Evolutionary conservation across 2,797 vertebrate species (phyloP), one percentile per base, ranked within the genome.

Genomic region (Denticeps clupeoides): DNA sequence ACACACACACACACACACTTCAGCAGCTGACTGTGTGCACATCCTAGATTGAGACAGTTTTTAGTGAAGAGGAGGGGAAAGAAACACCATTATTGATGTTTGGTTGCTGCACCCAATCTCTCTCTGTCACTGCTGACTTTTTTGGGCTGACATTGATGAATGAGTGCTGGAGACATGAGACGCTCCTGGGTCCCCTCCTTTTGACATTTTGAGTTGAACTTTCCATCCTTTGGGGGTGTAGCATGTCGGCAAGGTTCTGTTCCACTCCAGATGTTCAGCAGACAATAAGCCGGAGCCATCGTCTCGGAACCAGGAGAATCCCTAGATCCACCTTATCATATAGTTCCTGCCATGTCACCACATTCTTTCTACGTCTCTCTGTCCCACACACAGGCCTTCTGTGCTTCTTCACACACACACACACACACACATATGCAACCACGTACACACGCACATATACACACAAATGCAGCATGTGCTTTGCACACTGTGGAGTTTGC

Each of bases 141-240:
- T 74, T 72, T 73, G 68, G 47, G 42, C 35, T 73, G 77, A 75
- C 60, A 59, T 66, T 82, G 80, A 83, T 80, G 60, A 77, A 82
- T 73, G 80, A 79, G 73, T 61, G 69, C 56, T 25, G 58, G 64
- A 48, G 29, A 59, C 52, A 29, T 19, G 45, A 55, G 53, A 35
- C 32, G 16, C 26, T 55, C 47, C 49, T 18, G 58, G 47, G 37
- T 52, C 28, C 26, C 21, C 49, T 56, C 35, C 44, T 29, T 25
- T 43, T 55, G 15, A 45, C 26, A 45, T 45, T 18, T 26, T 29
- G 43, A 54, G 27, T 23, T 16, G 16, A 11, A 31, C 23, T 45
- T 33, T n/a, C 25, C 28, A 37, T 53, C 33, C 43, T 22, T 40
- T 28, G 26, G 8, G 28, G 24, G 15, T 8, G 26, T 28, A 19